Conservation (phyloP, 2,797 vertebrate genomes). For the Morelia viridis region DNA sequence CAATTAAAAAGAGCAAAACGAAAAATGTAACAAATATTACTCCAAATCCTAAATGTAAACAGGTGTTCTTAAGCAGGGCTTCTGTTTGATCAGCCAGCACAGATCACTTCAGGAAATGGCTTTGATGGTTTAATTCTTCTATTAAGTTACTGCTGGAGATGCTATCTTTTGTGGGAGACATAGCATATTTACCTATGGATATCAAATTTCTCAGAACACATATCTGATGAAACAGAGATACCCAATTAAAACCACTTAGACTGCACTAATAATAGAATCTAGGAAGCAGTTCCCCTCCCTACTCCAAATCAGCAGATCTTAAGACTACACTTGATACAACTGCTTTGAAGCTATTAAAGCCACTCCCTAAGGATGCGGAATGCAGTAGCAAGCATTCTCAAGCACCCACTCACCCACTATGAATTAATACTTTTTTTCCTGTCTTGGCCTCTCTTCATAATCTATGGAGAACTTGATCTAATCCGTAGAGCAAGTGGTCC, state of each 20-base stretch:
- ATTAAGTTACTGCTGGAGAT: constrained; percentile 21
- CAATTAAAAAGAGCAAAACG: background rate
- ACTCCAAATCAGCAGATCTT: background rate
- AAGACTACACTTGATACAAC: background rate
- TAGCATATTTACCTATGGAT: constrained; percentile 1
- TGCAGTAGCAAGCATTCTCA: background rate
- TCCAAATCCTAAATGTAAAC: background rate
- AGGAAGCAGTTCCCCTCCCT: background rate
- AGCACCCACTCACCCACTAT: background rate
- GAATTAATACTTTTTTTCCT: background rate
- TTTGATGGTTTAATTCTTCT: constrained; percentile 15
- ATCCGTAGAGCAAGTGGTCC: background rate
- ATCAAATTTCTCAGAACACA: constrained; percentile 22
- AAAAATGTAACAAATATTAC: background rate
- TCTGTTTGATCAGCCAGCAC: constrained; percentile 26
- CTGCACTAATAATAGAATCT: constrained; percentile 6
- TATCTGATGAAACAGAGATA: constrained; percentile 13
- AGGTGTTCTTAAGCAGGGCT: background rate
- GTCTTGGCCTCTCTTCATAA: background rate
- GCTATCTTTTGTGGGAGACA: background rate
- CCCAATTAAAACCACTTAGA: constrained; percentile 11
- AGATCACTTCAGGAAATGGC: constrained; percentile 21
- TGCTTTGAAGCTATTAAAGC: background rate
- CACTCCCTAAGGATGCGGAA: background rate
- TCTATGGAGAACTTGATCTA: background rate